These are phyloP conservation scores for Haliaeetus leucogaster DNA, from an alignment of 2,113 vertebrate genomes.

Conservation along the genomic window DNA sequence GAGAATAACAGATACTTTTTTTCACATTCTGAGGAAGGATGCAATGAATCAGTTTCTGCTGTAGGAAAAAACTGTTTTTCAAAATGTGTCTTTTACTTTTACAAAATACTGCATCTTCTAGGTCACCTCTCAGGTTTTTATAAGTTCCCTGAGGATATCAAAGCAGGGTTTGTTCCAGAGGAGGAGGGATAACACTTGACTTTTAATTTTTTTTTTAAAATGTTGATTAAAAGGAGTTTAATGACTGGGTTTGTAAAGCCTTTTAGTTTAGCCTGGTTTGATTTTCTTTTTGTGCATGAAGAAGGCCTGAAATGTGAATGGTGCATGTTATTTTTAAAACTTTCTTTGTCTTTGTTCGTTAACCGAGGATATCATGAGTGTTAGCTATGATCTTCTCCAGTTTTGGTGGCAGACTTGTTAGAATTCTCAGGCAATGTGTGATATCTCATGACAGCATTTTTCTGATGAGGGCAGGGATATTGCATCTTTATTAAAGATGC, in stretches of 20 bases:
- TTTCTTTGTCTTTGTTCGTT: neutral
- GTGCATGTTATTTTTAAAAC: neutral
- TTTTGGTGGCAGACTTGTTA: neutral
- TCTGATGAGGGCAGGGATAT: neutral
- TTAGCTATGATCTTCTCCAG: neutral
- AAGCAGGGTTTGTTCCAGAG: neutral
- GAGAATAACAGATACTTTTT: neutral
- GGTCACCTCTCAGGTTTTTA: neutral
- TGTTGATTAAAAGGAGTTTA: neutral
- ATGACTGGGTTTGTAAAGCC: neutral
- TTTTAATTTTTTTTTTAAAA: neutral
- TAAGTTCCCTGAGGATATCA: neutral
- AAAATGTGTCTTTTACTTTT: neutral
- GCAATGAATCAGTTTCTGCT: constrained; percentile 13
- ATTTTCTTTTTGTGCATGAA: neutral
- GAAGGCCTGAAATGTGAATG: neutral
- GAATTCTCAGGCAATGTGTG: neutral
- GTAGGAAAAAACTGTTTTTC: neutral
- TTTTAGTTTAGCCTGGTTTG: neutral
- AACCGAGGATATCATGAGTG: neutral
- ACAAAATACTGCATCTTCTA: neutral
- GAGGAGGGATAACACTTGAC: neutral
- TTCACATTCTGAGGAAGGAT: constrained; percentile 33
- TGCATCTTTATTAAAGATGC: neutral
- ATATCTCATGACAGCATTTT: neutral